These are phyloP conservation scores for Hycleus phaleratus DNA, from an alignment of 1,140 invertebrate species.

Conservation along the genomic window DNA sequence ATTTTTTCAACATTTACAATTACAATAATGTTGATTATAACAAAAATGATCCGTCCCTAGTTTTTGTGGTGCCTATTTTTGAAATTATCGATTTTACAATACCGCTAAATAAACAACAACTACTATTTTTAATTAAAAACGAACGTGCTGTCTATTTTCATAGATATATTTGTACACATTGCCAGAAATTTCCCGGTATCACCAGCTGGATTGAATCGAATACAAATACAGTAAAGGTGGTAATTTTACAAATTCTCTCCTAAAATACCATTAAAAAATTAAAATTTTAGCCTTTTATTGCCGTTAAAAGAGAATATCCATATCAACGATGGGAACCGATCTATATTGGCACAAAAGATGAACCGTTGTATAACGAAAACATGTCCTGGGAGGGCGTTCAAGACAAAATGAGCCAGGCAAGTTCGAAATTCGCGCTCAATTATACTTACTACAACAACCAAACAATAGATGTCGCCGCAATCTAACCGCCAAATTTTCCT, in stretches of 20 bases:
- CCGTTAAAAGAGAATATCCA: conserved; percentile 60
- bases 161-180: conserved; percentile 59
- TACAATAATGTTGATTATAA: too few species aligned
- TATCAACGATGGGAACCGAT: conserved; percentile 76
- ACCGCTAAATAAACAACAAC: too few species aligned
- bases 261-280: not conserved
- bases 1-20: conserved; percentile 17
- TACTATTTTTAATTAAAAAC: conserved; percentile 35
- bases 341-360: conserved; percentile 70
- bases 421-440: not conserved
- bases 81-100: conserved; percentile 50
- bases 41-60: conserved; percentile 38
- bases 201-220: conserved; percentile 56
- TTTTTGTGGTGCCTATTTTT: conserved; percentile 66
- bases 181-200: conserved; percentile 69
- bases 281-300: conserved; percentile 51
- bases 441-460: too few species aligned
- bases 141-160: conserved; percentile 58
- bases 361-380: conserved; percentile 71
- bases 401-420: conserved; percentile 81
- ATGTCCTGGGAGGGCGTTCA: conserved; percentile 76
- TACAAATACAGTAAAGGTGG: conserved; percentile 37
- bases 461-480: too few species aligned
- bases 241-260: too few species aligned
- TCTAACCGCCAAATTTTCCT: too few species aligned